Percentiles rank a stretch among this genome's conserved stretches.
These are phyloP conservation scores for Xenopus borealis DNA, from an alignment of 2,113 vertebrate genomes.

Conservation along the genomic window DNA sequence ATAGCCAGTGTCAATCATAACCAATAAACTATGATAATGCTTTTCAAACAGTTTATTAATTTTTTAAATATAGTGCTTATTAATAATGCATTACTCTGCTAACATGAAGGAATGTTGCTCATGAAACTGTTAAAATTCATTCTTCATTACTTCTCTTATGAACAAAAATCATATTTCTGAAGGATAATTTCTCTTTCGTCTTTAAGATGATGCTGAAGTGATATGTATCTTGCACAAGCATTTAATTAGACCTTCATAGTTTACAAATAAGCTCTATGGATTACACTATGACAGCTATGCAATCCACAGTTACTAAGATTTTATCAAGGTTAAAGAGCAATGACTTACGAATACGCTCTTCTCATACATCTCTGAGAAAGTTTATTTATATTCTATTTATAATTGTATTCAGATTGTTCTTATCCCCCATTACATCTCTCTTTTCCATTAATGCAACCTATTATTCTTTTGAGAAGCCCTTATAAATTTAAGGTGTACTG, in stretches of 20 bases:
- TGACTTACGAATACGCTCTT: background rate
- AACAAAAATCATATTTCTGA: slow-evolving; percentile 60
- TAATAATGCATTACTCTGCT: slow-evolving; percentile 77
- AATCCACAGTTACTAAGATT: background rate
- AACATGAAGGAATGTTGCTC: slow-evolving; percentile 63
- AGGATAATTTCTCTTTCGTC: slow-evolving; percentile 67
- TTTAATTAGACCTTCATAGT: slow-evolving; percentile 59
- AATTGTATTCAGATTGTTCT: too few relatives aligned
- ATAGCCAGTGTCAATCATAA: slow-evolving; percentile 78
- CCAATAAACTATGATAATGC: slow-evolving; percentile 73
- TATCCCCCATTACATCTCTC: too few relatives aligned
- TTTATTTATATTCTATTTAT: too few relatives aligned
- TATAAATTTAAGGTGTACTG: too few relatives aligned
- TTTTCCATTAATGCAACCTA: too few relatives aligned
- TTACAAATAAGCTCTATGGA: slow-evolving; percentile 40
- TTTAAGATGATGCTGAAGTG: slow-evolving; percentile 58
- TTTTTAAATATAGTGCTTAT: slow-evolving; percentile 70
- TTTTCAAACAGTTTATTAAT: slow-evolving; percentile 80
- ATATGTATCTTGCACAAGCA: slow-evolving; percentile 66
- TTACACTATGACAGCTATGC: background rate
- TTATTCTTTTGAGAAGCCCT: too few relatives aligned
- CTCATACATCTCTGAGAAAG: too few relatives aligned
- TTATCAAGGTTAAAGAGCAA: background rate
- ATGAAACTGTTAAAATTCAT: slow-evolving; percentile 65
- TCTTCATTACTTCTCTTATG: slow-evolving; percentile 57